Percentiles rank a stretch among this genome's conserved stretches.
These are phyloP conservation scores for Cyclina sinensis DNA, from an alignment of 1,140 invertebrate species.

Conservation along the genomic window DNA sequence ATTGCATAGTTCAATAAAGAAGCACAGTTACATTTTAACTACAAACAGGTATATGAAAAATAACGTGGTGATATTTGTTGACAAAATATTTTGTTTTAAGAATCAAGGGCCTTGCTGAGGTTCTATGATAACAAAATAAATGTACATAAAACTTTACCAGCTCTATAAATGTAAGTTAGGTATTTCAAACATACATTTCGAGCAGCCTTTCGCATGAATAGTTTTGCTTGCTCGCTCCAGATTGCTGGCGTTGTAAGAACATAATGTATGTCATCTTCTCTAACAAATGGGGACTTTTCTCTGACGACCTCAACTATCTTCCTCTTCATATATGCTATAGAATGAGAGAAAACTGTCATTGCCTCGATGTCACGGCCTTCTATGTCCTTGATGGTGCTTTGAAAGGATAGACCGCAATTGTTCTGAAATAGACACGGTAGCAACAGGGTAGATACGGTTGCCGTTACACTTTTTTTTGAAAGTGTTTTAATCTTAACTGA, in stretches of 20 bases:
- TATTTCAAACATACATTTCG: conserved; percentile 40
- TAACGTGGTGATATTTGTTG: too few species aligned
- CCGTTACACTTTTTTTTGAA: too few species aligned
- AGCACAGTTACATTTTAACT: too few species aligned
- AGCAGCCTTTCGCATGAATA: conserved; percentile 47
- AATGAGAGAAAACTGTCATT: conserved; percentile 1
- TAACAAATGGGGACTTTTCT: background rate
- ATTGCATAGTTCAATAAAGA: too few species aligned
- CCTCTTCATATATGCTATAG: conserved; percentile 39
- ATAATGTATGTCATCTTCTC: conserved; percentile 46
- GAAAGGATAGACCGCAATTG: background rate
- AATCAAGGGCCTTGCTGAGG: too few species aligned
- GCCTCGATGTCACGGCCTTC: conserved; percentile 28
- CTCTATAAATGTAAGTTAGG: too few species aligned
- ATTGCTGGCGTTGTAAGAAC: conserved; percentile 58
- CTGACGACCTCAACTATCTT: background rate
- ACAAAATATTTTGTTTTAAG: too few species aligned
- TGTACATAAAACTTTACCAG: too few species aligned
- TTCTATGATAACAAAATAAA: too few species aligned
- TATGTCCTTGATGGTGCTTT: conserved; percentile 24
- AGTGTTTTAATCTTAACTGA: too few species aligned
- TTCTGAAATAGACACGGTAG: background rate
- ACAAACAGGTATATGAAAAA: too few species aligned
- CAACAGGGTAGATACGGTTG: too few species aligned
- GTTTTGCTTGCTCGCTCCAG: conserved; percentile 45